Percentiles rank a stretch among this genome's conserved stretches.
phyloP scores from a whole-genome alignment of 2,888 invertebrate species.

The Chironomus riparius region DNA sequence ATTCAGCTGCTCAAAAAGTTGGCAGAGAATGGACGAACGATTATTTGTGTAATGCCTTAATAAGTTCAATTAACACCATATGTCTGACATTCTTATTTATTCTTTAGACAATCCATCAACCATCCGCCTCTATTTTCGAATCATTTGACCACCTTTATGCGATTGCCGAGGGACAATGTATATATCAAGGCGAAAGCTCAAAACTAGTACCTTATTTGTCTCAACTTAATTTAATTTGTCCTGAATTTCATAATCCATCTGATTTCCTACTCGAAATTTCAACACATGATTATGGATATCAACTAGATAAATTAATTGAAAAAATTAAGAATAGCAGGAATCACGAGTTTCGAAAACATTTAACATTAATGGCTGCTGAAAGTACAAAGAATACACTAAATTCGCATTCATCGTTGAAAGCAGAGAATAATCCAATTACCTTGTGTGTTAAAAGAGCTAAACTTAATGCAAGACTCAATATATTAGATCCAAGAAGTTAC shows the following conservation, averaged over 20 bases:
- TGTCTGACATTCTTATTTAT: not conserved
- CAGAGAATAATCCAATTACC: slow-evolving; percentile 18
- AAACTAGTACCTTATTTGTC: slow-evolving; percentile 69
- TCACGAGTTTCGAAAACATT: slow-evolving; percentile 43
- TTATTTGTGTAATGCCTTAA: slow-evolving; percentile 76
- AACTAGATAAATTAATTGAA: slow-evolving; percentile 42
- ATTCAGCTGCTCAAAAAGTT: slow-evolving; percentile 69
- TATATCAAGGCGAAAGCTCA: slow-evolving; percentile 68
- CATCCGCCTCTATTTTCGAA: slow-evolving; percentile 73
- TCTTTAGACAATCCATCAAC: slow-evolving; percentile 55
- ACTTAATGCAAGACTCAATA: not conserved
- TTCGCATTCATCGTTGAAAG: not conserved
- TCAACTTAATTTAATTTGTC: slow-evolving; percentile 63
- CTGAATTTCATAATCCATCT: slow-evolving; percentile 82
- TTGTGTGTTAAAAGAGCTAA: slow-evolving; percentile 5
- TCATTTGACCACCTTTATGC: slow-evolving; percentile 86
- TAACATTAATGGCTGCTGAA: slow-evolving; percentile 31
- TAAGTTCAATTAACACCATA: too few species aligned
- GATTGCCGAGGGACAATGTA: slow-evolving; percentile 67
- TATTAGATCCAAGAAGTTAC: slow-evolving; percentile 3
- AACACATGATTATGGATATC: slow-evolving; percentile 57
- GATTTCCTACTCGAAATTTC: slow-evolving; percentile 73
- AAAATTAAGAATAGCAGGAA: slow-evolving; percentile 51
- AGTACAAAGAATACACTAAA: slow-evolving; percentile 40
- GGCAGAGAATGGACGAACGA: slow-evolving; percentile 73